Conservation (phyloP, 2,113 vertebrate species). For the Calidris pygmaea region DNA sequence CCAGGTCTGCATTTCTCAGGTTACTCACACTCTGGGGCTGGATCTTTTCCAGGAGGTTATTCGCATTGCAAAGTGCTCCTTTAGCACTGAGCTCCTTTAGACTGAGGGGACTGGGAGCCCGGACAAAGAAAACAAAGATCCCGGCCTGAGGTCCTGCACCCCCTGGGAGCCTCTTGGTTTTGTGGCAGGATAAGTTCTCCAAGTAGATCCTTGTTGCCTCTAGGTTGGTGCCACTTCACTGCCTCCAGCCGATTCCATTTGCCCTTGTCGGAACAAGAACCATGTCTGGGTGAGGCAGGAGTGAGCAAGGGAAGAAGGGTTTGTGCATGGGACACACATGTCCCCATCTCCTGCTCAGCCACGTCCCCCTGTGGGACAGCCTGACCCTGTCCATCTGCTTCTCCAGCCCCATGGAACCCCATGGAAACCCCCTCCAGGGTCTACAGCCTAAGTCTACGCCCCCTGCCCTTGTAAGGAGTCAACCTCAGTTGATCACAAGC, state of each 20-base stretch:
- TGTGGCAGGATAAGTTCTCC: not conserved
- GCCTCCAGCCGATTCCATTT: fast-evolving
- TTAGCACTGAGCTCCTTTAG: not conserved
- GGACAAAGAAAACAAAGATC: not conserved
- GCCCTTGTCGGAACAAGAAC: not conserved
- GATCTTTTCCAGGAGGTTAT: not conserved
- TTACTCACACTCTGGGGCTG: not conserved
- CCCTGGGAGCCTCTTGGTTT: not conserved
- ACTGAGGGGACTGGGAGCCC: not conserved
- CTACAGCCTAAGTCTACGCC: not conserved
- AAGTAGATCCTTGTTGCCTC: not conserved
- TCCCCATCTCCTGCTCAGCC: not conserved
- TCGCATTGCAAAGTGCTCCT: not conserved
- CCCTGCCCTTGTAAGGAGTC: not conserved
- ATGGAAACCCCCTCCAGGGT: not conserved
- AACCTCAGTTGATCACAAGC: not conserved
- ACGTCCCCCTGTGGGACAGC: not conserved
- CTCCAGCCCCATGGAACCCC: not conserved
- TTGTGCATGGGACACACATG: not conserved
- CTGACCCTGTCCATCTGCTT: not conserved
- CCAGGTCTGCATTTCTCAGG: not conserved
- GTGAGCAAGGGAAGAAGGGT: not conserved
- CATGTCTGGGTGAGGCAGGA: fast-evolving
- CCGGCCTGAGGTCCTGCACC: not conserved
- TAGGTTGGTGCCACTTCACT: not conserved